These are phyloP conservation scores for Folsomia manolachei DNA, from an alignment of 2,888 invertebrate genomes.

Conservation along the genomic window DNA sequence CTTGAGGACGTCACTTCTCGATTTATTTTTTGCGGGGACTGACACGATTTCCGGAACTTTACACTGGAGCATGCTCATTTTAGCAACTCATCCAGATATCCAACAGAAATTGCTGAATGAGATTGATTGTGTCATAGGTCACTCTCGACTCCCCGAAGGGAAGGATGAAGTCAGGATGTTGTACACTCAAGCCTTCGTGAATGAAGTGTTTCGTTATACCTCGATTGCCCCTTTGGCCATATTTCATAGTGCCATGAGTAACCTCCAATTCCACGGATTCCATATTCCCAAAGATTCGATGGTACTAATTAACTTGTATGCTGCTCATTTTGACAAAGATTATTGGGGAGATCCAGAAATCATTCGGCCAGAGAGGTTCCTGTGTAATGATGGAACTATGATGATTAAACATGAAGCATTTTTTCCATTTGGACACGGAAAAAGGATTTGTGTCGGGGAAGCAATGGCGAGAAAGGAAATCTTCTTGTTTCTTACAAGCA, in stretches of 20 bases:
- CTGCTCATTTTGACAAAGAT: slow-evolving; percentile 33
- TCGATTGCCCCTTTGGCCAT: slow-evolving; percentile 29
- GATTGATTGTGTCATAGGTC: slow-evolving; percentile 71
- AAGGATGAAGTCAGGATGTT: slow-evolving; percentile 58
- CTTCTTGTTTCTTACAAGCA: slow-evolving; percentile 28
- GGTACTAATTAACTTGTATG: slow-evolving; percentile 36
- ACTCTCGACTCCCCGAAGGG: slow-evolving; percentile 65
- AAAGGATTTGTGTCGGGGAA: slow-evolving; percentile 37
- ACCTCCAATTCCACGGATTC: slow-evolving; percentile 21
- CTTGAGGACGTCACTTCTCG: slow-evolving; percentile 74
- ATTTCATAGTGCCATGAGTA: slow-evolving; percentile 29
- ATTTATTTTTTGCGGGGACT: slow-evolving; percentile 82
- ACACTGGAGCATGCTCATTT: slow-evolving; percentile 71
- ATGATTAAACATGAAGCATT: slow-evolving; percentile 37
- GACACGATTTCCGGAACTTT: slow-evolving; percentile 79
- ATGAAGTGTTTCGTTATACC: slow-evolving; percentile 27
- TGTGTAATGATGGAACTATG: slow-evolving; percentile 27
- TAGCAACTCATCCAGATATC: slow-evolving; percentile 68
- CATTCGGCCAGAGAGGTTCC: slow-evolving; percentile 41
- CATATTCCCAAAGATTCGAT: slow-evolving; percentile 39
- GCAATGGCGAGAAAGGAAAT: slow-evolving; percentile 32
- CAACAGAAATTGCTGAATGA: slow-evolving; percentile 74
- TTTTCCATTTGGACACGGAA: slow-evolving; percentile 34
- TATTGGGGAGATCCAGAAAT: slow-evolving; percentile 43
- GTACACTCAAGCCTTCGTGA: slow-evolving; percentile 30